Evolutionary conservation across 2,797 vertebrate genomes (phyloP), one percentile per base, ranked within the genome.

Genomic region (Falco novaeseelandiae): DNA sequence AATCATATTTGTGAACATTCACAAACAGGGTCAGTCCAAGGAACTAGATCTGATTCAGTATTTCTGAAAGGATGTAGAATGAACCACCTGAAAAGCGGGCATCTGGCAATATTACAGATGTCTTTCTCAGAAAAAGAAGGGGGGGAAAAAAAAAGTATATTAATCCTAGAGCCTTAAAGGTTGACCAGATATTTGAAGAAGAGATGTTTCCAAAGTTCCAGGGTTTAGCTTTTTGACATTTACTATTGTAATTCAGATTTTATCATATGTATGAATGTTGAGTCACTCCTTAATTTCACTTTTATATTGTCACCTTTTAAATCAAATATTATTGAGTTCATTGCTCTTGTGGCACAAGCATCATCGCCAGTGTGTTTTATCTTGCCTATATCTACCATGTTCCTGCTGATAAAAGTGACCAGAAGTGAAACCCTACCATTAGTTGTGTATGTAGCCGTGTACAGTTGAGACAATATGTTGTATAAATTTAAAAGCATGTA

Each of bases 381-480:
- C 59, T 69, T 55, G 30, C 42, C 36, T 59, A 1, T 40, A 36
- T 59, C 55, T 85, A 5, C 40, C 9, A 6, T 5, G 0, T 74
- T 91, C 49, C 61, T 87, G 49, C n/a, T 70, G 70, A 72, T 83
- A 42, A n/a, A 70, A 74, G 79, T 69, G 59, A 27, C 67, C 78
- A 61, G 83, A 51, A 89, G 14, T 66, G 42, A 90, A 90, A 66
- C 34, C 15, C 62, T 62, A 16, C 42, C 42, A 40, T 54, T 51
- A 58, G 12, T 32, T 69, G 6, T 49, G 25, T 48, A 30, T 49
- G 38, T 30, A 23, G 13, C 46, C 58, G 30, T 69, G 8, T 57
- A 21, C 52, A 44, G 48, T 65, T 66, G 55, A 63, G 17, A 55
- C 0, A 0, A 1, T 42, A 32, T 2, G 1, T 16, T 63, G 23